Evolutionary conservation across 2,797 vertebrate genomes (phyloP), one percentile per base, ranked within the genome.

Genomic region (Crocidura indochinensis): DNA sequence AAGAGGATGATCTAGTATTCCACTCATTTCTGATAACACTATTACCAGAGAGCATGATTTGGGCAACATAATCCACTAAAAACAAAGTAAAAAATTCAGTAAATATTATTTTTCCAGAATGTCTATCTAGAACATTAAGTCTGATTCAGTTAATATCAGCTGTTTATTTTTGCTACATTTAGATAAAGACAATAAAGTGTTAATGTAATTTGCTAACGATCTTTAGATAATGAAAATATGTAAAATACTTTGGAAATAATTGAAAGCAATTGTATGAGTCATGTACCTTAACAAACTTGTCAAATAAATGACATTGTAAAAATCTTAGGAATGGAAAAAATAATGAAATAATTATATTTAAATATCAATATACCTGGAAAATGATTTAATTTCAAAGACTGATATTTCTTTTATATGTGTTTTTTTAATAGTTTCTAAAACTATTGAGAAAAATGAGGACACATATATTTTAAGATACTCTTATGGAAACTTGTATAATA

Each of bases 291-390:
- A 83, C 22, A 82, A 88, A 71, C 15, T 73, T 77, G 0, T 51
- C 60, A 84, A 84, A 31, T 75, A 10, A 4, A 49, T 22, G 29
- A 76, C 10, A 56, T 65, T 86, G 75, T 0, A 56, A 87, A 83
- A 77, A 44, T 53, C 75, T n/a, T 60, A 84, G 69, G 22, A 71
- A 10, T 90, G 8, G 47, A 22, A 67, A 85, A 65, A 64, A 64
- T 22, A 84, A 82, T 53, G 68, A 88, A 11, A 90, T 86, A 3
- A 31, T 83, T 85, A 76, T 4, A 60, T 68, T 84, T 92, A 85
- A 91, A 46, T 73, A 84, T 84, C 73, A 87, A 89, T 26, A 38
- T 79, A 29, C 60, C 77, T 73, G 14, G 26, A 8, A 17, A 56
- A 90, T 62, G 3, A 7, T 73, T 31, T 84, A 62, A 44, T 82